Evolutionary conservation across 1,140 invertebrate genomes (phyloP).

Genomic region (Trypoxylus dichotomus): DNA sequence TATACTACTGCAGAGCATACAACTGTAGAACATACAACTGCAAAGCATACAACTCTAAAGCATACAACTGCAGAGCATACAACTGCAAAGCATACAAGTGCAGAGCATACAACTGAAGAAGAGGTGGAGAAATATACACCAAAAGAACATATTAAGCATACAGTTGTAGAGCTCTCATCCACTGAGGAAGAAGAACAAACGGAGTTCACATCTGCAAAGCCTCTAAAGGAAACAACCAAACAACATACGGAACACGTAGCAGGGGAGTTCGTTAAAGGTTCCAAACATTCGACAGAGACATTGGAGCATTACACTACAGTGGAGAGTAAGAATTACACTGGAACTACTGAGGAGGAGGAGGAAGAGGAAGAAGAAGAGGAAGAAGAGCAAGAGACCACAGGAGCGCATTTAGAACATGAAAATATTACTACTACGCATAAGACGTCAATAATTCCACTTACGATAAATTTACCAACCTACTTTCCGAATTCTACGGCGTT

Average conservation of each 20-base stretch:
- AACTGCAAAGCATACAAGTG: neutral
- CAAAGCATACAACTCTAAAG: too few species aligned
- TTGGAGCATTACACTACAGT: neutral
- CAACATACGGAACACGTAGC: neutral
- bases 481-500: neutral
- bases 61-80: neutral
- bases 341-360: neutral
- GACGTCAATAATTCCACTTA: neutral
- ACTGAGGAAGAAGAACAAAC: neutral
- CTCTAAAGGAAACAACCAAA: neutral
- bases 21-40: too few species aligned
- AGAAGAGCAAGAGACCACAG: neutral
- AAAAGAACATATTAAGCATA: neutral
- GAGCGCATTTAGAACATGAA: neutral
- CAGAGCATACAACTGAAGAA: neutral
- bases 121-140: neutral
- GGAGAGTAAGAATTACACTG: neutral
- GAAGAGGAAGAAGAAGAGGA: neutral
- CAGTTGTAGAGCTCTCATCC: neutral
- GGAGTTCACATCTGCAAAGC: neutral
- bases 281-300: neutral
- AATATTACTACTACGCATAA: neutral
- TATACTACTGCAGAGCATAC: neutral
- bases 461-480: slow-evolving; percentile 26
- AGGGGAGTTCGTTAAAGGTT: neutral